Evolutionary conservation across 2,113 vertebrate genomes (phyloP), one percentile per base, ranked within the genome.

Genomic region (Aspiorhynchus laticeps): DNA sequence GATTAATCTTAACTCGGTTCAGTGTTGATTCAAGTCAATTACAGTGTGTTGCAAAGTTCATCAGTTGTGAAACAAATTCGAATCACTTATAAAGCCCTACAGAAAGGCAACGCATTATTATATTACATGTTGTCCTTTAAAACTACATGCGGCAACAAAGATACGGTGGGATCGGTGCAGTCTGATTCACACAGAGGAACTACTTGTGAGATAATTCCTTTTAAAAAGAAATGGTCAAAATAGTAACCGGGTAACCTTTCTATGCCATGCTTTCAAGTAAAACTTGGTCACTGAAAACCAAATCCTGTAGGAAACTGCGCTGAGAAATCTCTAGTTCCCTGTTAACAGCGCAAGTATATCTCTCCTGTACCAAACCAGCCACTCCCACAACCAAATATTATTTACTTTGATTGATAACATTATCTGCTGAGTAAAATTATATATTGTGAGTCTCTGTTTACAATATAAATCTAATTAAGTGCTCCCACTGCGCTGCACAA

Each of bases 391-490:
- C 87, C 90, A 92, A 91, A 93, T 94, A 94, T 91, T 92, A 94
- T 95, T 93, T 93, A 90, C 90, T 91, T 90, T 94, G 95, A 94
- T 94, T 92, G 92, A 95, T 93, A 93, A 93, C 92, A 93, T 92
- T 94, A 93, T 87, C 92, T 91, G 89, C 93, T 94, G 92, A 95
- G 95, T 94, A 91, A 92, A 90, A 94, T 94, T 94, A 95, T 93
- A 93, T 93, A 92, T 90, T 91, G 87, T 88, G 90, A 92, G 93
- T 93, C 91, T 94, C 94, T 96, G 94, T 96, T 96, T 97, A 96
- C 93, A 93, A 93, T 95, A 95, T 94, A 96, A 96, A 96, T 95
- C 94, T 95, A 96, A 97, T 97, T 96, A 97, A 95, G 93, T 92
- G 81, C 85, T 19, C 92, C 91, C 92, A 92, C 91, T 93, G 87